Conservation (phyloP, 1,140 invertebrate species). For the Euwallacea similis region DNA sequence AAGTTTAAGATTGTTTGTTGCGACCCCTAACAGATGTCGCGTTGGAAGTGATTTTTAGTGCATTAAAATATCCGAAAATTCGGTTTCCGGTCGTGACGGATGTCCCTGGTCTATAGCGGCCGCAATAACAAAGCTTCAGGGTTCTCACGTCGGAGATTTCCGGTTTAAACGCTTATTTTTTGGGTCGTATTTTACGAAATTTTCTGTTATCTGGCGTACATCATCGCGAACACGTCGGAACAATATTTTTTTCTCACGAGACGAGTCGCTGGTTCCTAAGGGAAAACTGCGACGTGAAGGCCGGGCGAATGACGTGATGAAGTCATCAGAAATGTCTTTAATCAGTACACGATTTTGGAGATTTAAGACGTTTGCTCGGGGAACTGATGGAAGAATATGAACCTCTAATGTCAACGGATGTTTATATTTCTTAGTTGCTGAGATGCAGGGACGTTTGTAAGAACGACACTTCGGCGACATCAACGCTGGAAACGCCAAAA, state of each 20-base stretch:
- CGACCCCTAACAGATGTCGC: too few species aligned
- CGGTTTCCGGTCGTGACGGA: not conserved
- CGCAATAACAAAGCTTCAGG: constrained; percentile 16
- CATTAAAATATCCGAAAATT: too few species aligned
- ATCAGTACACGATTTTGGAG: too few species aligned
- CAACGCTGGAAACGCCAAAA: too few species aligned
- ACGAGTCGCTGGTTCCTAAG: constrained; percentile 26
- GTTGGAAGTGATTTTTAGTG: not conserved
- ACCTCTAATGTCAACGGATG: too few species aligned
- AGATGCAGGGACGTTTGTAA: too few species aligned
- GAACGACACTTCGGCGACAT: too few species aligned
- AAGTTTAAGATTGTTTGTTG: too few species aligned
- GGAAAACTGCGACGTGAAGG: constrained; percentile 29
- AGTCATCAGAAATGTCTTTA: too few species aligned
- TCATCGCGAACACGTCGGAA: constrained; percentile 47
- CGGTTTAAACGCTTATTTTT: constrained; percentile 47
- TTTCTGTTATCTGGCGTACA: constrained; percentile 44
- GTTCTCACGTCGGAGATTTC: constrained; percentile 46
- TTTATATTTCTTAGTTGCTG: too few species aligned
- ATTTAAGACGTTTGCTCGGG: too few species aligned
- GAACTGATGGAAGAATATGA: too few species aligned
- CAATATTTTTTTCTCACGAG: constrained; percentile 44
- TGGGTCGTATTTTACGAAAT: constrained; percentile 44
- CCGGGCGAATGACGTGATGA: constrained; percentile 3
- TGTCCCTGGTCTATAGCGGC: not conserved